A percentile compares a stretch with the other conserved stretches of the same genome.
Evolutionary conservation across 2,113 vertebrate species (phyloP).

Genomic region (Sminthopsis crassicaudata): DNA sequence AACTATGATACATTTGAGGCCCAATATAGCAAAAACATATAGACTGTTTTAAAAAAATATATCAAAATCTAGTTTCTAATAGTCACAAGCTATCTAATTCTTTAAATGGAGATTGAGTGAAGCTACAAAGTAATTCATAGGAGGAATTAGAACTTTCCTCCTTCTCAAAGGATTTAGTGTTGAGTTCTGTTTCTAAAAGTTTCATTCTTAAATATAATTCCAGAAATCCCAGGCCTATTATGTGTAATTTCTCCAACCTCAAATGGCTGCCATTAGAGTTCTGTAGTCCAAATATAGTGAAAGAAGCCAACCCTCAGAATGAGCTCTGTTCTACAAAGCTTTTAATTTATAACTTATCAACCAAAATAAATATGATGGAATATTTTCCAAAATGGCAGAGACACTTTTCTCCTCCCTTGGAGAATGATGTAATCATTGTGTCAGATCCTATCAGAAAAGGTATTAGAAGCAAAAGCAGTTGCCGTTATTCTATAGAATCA

Average conservation of each 20-base stretch:
- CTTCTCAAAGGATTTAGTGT: constrained; percentile 36
- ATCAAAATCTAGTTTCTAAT: constrained; percentile 41
- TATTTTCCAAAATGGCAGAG: constrained; percentile 32
- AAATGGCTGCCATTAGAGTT: constrained; percentile 40
- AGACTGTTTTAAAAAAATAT: constrained; percentile 45
- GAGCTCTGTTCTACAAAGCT: background rate
- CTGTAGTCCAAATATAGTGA: constrained; percentile 29
- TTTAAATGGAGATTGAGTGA: background rate
- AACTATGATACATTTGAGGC: background rate
- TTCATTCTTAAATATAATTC: constrained; percentile 44
- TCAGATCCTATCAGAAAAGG: constrained; percentile 13
- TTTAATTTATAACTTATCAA: constrained; percentile 37
- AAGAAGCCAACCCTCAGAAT: constrained; percentile 51
- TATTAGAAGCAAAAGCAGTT: constrained; percentile 6
- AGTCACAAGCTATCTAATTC: background rate
- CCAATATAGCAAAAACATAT: constrained; percentile 2
- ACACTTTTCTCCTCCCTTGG: background rate
- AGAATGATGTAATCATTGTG: constrained; percentile 21
- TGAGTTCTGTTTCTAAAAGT: constrained; percentile 58
- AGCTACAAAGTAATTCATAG: constrained; percentile 31
- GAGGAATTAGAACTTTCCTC: constrained; percentile 50
- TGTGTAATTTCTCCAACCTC: constrained; percentile 30
- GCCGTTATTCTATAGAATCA: background rate
- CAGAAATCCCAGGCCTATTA: constrained; percentile 32
- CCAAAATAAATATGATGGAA: constrained; percentile 55